phyloP scores from a whole-genome alignment of 2,888 invertebrate genomes.

The Caenorhabditis japonica region DNA sequence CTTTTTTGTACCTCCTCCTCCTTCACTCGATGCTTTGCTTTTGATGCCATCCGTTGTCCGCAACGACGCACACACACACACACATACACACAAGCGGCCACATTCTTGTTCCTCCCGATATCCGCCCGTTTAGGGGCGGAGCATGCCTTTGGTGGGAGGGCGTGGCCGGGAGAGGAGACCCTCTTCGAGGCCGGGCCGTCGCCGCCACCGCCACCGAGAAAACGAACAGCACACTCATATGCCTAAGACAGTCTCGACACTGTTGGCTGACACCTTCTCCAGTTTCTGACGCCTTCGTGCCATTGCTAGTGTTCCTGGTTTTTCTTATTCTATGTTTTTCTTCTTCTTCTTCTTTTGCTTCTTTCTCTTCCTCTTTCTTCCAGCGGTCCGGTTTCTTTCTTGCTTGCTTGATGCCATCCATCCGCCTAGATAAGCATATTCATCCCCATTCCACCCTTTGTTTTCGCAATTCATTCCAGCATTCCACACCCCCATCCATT shows the following conservation, averaged over 20 bases:
- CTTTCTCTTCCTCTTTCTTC: not conserved
- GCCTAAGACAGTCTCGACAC: slow-evolving; percentile 31
- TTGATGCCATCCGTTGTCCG: slow-evolving; percentile 7
- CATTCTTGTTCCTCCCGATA: slow-evolving; percentile 36
- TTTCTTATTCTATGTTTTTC: not conserved
- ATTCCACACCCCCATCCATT: not conserved
- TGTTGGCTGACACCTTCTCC: slow-evolving; percentile 13
- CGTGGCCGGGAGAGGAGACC: slow-evolving; percentile 42
- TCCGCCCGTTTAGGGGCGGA: slow-evolving; percentile 19
- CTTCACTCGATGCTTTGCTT: slow-evolving; percentile 3
- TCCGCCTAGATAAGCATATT: slow-evolving; percentile 17
- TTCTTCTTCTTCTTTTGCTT: not conserved
- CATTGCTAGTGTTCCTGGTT: not conserved
- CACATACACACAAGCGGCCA: no score
- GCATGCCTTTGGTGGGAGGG: slow-evolving; percentile 34
- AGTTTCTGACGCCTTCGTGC: no score
- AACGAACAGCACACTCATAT: slow-evolving; percentile 22
- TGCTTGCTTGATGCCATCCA: not conserved
- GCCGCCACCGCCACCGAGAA: slow-evolving; percentile 28
- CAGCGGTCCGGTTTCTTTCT: not conserved
- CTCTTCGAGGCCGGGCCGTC: no score
- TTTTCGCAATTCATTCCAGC: slow-evolving; percentile 3
- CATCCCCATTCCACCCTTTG: not conserved
- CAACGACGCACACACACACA: slow-evolving; percentile 8
- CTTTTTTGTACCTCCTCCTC: slow-evolving; percentile 14